Conservation (phyloP, 23 tunicate genomes). For the Trididemnum clinides region DNA sequence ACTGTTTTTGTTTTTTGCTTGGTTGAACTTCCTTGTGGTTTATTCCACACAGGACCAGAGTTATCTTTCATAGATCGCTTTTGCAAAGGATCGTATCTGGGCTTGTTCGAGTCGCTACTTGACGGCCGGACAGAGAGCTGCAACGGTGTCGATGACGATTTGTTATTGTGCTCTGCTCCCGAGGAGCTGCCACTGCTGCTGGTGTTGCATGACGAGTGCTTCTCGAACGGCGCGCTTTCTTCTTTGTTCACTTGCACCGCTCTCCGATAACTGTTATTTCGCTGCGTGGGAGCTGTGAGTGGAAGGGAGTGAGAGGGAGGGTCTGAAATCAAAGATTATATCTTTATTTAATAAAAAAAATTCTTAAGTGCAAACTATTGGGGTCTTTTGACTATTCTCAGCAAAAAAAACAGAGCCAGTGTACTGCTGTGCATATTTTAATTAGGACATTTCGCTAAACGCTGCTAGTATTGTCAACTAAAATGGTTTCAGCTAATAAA, state of each 20-base stretch:
- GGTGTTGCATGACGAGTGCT: slow-evolving; percentile 11
- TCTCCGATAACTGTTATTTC: slow-evolving; percentile 63
- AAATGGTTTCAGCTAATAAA: no score
- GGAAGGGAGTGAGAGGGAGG: background rate
- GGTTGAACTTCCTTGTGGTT: no score
- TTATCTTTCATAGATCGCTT: slow-evolving; percentile 30
- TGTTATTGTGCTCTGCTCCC: background rate
- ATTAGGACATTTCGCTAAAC: no score
- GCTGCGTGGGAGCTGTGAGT: slow-evolving; percentile 28
- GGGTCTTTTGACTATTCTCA: no score
- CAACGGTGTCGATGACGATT: background rate
- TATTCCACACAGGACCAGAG: background rate
- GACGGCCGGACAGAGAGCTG: background rate
- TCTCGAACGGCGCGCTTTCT: slow-evolving; percentile 20
- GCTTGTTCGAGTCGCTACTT: slow-evolving; percentile 1
- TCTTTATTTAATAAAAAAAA: no score
- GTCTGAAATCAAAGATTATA: background rate
- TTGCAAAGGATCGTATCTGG: slow-evolving; percentile 34
- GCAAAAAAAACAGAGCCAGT: no score
- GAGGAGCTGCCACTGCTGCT: background rate
- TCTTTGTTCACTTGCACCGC: slow-evolving; percentile 45
- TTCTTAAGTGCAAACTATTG: no score
- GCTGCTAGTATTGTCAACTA: no score
- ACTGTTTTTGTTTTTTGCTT: no score
- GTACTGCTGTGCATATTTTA: no score